Conservation (phyloP, 2,797 vertebrate genomes). For the Chaenodraco wilsoni region DNA sequence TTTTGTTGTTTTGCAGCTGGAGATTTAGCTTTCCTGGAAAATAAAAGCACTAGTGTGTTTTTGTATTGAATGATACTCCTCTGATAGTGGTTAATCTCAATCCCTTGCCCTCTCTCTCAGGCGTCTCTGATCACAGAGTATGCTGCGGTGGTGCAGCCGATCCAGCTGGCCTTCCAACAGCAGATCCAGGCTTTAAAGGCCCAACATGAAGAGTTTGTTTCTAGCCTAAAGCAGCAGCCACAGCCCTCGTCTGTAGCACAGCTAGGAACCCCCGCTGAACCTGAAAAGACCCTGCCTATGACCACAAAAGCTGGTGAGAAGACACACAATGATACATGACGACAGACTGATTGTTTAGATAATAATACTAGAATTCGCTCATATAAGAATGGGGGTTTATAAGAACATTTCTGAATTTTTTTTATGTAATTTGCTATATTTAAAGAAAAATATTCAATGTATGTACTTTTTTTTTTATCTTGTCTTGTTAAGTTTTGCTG, state of each 20-base stretch:
- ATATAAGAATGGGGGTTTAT: no score
- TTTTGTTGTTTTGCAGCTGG: not conserved
- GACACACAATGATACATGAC: not conserved
- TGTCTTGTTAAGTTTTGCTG: not conserved
- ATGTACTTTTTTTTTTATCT: not conserved
- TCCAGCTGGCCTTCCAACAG: slow-evolving; percentile 96
- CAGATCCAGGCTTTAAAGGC: slow-evolving; percentile 94
- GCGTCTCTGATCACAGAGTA: slow-evolving; percentile 94
- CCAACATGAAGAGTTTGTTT: slow-evolving; percentile 94
- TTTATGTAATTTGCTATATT: no score
- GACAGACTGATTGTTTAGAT: not conserved
- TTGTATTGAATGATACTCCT: not conserved
- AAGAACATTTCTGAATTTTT: no score
- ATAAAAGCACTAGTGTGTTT: not conserved
- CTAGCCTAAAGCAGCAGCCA: slow-evolving; percentile 85
- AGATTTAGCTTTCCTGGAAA: not conserved
- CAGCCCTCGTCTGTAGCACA: slow-evolving; percentile 73
- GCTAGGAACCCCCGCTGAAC: slow-evolving; percentile 67
- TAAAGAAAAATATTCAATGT: no score
- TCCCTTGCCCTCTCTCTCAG: slow-evolving; percentile 69
- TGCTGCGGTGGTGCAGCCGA: slow-evolving; percentile 90
- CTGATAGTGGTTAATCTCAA: not conserved
- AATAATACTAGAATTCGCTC: not conserved
- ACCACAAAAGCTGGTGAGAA: slow-evolving; percentile 82
- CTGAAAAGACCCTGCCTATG: slow-evolving; percentile 68